A percentile compares a stretch with the other conserved stretches of the same genome.
Conservation (phyloP, 1,140 invertebrate species). For the Leptoteleia sp. region DNA sequence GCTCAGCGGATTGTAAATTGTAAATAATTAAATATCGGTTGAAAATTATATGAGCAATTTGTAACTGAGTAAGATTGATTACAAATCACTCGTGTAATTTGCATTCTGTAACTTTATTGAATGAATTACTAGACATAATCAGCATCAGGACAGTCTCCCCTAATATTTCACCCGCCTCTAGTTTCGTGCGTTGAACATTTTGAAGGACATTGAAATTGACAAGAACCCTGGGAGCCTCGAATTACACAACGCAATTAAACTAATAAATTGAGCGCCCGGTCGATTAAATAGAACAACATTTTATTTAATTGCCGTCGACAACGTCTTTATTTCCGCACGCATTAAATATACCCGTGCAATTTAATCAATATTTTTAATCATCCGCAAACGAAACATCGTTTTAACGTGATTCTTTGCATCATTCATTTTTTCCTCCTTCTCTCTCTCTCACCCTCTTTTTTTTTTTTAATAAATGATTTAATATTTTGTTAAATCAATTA, state of each 20-base stretch:
- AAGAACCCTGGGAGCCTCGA: slow-evolving; percentile 32
- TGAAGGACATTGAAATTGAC: slow-evolving; percentile 54
- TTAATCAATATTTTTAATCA: no score
- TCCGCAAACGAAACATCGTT: no score
- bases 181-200: slow-evolving; percentile 35
- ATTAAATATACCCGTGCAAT: no score
- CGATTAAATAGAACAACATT: neutral
- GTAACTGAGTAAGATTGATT: slow-evolving; percentile 43
- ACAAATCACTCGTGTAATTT: slow-evolving; percentile 44
- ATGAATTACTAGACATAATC: slow-evolving; percentile 50
- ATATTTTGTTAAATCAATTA: neutral
- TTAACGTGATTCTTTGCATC: no score
- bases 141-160: slow-evolving; percentile 44
- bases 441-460: no score
- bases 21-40: slow-evolving; percentile 4
- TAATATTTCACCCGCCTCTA: slow-evolving; percentile 46
- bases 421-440: no score
- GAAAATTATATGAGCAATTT: slow-evolving; percentile 20
- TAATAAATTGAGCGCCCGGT: slow-evolving; percentile 26
- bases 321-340: no score
- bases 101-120: slow-evolving; percentile 53
- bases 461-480: neutral
- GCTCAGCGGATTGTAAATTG: neutral
- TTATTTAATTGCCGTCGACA: neutral
- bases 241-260: slow-evolving; percentile 43